Evolutionary conservation across 2,113 vertebrate genomes (phyloP).

Genomic region (Cyprinodon brontotheroides): DNA sequence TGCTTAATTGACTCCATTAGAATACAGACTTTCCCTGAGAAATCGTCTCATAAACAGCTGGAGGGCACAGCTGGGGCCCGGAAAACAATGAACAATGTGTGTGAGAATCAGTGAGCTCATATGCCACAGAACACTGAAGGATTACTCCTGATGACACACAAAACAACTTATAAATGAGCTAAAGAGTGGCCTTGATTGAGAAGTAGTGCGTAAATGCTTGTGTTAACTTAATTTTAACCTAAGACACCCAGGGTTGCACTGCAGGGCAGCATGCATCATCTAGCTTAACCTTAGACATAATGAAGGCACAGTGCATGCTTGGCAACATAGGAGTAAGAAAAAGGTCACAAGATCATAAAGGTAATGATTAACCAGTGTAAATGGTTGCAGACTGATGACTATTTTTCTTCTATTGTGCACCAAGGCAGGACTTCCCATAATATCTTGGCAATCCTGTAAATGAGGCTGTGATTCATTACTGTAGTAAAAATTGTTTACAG

Average conservation of each 20-base stretch:
- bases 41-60: constrained; percentile 62
- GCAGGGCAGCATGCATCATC: constrained; percentile 19
- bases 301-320: background rate
- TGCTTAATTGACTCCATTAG: constrained; percentile 54
- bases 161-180: background rate
- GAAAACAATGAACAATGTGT: constrained; percentile 23
- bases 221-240: background rate
- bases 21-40: constrained; percentile 54
- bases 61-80: constrained; percentile 37
- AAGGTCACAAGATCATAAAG: constrained; percentile 25
- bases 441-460: background rate
- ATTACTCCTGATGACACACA: constrained; percentile 24
- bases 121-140: constrained; percentile 31
- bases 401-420: background rate
- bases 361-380: constrained; percentile 21
- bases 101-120: constrained; percentile 24
- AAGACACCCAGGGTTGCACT: constrained; percentile 25
- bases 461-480: background rate
- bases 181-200: constrained; percentile 11
- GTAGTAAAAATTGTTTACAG: background rate
- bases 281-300: constrained; percentile 7
- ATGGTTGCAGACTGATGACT: constrained; percentile 16
- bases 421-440: background rate
- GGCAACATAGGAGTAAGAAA: constrained; percentile 33
- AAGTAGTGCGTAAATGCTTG: background rate